A percentile compares a stretch with the other conserved stretches of the same genome.
phyloP scores from a whole-genome alignment of 2,113 vertebrate species.

The Tympanuchus pallidicinctus region DNA sequence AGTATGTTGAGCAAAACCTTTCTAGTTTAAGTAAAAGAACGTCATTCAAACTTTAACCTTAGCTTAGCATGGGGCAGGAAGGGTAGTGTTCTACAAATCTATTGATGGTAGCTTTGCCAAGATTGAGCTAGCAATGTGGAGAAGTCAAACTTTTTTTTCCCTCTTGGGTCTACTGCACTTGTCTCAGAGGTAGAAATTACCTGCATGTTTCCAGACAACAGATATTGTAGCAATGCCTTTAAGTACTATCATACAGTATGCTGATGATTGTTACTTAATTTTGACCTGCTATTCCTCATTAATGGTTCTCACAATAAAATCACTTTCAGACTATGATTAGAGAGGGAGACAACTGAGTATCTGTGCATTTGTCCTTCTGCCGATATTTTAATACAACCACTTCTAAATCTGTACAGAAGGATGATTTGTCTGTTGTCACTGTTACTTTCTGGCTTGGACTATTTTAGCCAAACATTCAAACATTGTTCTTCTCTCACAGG shows the following conservation, averaged over 20 bases:
- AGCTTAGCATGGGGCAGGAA: background rate
- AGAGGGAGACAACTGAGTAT: background rate
- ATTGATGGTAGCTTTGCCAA: background rate
- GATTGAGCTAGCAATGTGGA: background rate
- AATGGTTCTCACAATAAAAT: background rate
- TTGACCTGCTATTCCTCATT: background rate
- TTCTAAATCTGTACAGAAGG: background rate
- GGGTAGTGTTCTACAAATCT: background rate
- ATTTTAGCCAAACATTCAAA: background rate
- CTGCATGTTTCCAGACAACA: background rate
- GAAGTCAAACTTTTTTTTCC: rapidly evolving
- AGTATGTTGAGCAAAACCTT: background rate
- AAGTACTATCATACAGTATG: background rate
- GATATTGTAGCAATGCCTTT: background rate
- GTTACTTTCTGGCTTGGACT: background rate
- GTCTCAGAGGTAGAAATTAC: background rate
- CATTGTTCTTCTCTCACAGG: background rate
- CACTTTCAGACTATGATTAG: rapidly evolving
- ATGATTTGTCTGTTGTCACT: background rate
- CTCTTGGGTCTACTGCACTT: background rate
- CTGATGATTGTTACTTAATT: background rate
- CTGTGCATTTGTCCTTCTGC: background rate
- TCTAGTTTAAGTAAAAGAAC: background rate
- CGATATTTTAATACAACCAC: background rate
- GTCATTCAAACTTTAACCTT: background rate